These are phyloP conservation scores for Dicerorhinus sumatrensis DNA, from an alignment of 2,113 vertebrate genomes.

Conservation along the genomic window DNA sequence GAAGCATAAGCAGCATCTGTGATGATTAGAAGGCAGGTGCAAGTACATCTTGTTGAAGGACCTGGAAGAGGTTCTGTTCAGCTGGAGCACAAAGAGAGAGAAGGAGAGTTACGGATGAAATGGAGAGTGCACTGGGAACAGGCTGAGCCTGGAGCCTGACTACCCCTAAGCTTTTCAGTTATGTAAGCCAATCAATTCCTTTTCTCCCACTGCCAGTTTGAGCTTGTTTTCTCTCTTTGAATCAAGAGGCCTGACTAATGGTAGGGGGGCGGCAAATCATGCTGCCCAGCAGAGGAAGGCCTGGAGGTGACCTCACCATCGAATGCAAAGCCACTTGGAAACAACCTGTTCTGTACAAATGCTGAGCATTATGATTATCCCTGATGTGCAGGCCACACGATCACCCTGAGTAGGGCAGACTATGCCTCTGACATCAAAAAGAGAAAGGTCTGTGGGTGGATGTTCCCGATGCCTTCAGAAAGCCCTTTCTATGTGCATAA, in stretches of 20 bases:
- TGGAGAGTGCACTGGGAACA: not conserved
- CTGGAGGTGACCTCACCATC: conserved; percentile 49
- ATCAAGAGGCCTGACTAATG: conserved; percentile 68
- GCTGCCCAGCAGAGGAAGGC: conserved; percentile 37
- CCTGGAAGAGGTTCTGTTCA: not conserved
- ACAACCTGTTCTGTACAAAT: conserved; percentile 75
- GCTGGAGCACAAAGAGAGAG: not conserved
- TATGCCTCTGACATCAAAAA: conserved; percentile 58
- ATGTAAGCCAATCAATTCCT: not conserved
- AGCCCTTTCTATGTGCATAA: conserved; percentile 62
- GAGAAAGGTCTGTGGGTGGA: conserved; percentile 69
- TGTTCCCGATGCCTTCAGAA: conserved; percentile 61
- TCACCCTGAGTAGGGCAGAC: conserved; percentile 52
- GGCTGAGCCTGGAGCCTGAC: not conserved
- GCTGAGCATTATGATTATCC: conserved; percentile 58
- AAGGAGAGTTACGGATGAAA: not conserved
- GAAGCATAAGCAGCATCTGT: not conserved
- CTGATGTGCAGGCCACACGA: conserved; percentile 12
- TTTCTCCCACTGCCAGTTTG: conserved; percentile 8
- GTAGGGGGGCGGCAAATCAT: conserved; percentile 43
- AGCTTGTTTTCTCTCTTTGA: conserved; percentile 64
- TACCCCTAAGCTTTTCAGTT: not conserved
- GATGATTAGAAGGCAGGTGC: not conserved
- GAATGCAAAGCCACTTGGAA: conserved; percentile 66
- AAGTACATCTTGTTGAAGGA: not conserved